phyloP scores from a whole-genome alignment of 1,140 invertebrate species.

The Glossosoma conforme region DNA sequence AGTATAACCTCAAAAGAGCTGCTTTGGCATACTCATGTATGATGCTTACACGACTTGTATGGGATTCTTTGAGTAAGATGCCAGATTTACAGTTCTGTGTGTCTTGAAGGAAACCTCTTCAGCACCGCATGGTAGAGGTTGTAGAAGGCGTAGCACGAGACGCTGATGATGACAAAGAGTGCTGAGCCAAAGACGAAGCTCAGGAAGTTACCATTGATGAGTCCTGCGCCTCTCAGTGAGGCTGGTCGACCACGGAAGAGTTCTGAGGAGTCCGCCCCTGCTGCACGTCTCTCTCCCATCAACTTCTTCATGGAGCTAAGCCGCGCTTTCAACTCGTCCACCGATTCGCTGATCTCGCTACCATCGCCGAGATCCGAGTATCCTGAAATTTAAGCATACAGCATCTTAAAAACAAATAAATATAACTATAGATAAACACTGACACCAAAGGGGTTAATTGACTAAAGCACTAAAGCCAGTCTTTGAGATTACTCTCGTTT shows the following conservation, averaged over 20 bases:
- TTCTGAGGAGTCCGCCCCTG: constrained; percentile 42
- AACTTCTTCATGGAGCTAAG: constrained; percentile 72
- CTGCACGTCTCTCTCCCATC: constrained; percentile 64
- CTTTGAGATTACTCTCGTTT: too few species aligned
- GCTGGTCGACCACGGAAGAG: constrained; percentile 46
- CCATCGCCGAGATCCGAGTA: constrained; percentile 22
- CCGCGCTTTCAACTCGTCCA: constrained; percentile 71
- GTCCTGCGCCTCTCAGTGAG: constrained; percentile 52
- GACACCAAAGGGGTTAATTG: too few species aligned
- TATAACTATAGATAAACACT: too few species aligned
- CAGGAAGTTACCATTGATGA: constrained; percentile 76
- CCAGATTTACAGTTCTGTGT: constrained; percentile 68
- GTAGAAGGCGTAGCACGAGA: constrained; percentile 78
- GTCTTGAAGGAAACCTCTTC: constrained; percentile 71
- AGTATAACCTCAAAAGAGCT: too few species aligned
- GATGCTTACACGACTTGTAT: too few species aligned
- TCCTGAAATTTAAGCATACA: too few species aligned
- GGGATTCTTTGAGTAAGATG: too few species aligned
- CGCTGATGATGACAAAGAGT: constrained; percentile 68
- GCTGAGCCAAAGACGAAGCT: constrained; percentile 73
- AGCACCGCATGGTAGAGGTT: constrained; percentile 74
- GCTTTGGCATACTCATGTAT: too few species aligned
- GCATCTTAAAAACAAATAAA: background rate
- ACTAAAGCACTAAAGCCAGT: too few species aligned
- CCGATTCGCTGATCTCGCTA: constrained; percentile 64